Evolutionary conservation across 2,113 vertebrate genomes (phyloP).

Genomic region (Anser brachyrhynchus): DNA sequence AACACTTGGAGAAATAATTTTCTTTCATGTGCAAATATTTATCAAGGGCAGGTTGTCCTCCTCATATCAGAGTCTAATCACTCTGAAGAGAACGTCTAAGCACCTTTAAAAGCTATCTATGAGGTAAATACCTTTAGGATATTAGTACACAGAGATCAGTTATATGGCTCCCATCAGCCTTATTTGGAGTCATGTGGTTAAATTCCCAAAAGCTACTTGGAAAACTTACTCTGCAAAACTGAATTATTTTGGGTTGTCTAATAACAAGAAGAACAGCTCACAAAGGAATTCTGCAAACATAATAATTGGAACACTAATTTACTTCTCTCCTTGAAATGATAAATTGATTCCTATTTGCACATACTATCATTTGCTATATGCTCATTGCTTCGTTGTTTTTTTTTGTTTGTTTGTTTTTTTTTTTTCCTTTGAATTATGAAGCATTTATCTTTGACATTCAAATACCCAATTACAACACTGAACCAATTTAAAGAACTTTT

Average conservation of each 20-base stretch:
- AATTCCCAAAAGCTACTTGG: not conserved
- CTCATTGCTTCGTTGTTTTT: not conserved
- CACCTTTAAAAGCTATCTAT: not conserved
- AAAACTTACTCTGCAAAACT: constrained; percentile 16
- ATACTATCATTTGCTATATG: not conserved
- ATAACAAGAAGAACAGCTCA: constrained; percentile 25
- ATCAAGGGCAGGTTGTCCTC: not conserved
- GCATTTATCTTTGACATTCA: constrained; percentile 36
- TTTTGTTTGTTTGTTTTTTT: constrained; percentile 12
- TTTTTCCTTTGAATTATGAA: constrained; percentile 53
- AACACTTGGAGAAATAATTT: not conserved
- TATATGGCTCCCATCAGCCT: not conserved
- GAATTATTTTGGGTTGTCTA: constrained; percentile 47
- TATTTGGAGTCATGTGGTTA: not conserved
- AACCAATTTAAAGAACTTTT: constrained; percentile 24
- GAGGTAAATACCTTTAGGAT: not conserved
- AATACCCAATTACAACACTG: constrained; percentile 34
- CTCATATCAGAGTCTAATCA: not conserved
- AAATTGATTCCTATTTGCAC: constrained; percentile 52
- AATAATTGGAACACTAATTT: constrained; percentile 61
- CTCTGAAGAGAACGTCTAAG: not conserved
- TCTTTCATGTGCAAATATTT: not conserved
- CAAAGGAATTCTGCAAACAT: constrained; percentile 50
- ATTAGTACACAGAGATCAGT: not conserved
- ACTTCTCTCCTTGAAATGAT: constrained; percentile 23